Evolutionary conservation across 2,113 vertebrate species (phyloP).

Genomic region (Nipponia nippon): DNA sequence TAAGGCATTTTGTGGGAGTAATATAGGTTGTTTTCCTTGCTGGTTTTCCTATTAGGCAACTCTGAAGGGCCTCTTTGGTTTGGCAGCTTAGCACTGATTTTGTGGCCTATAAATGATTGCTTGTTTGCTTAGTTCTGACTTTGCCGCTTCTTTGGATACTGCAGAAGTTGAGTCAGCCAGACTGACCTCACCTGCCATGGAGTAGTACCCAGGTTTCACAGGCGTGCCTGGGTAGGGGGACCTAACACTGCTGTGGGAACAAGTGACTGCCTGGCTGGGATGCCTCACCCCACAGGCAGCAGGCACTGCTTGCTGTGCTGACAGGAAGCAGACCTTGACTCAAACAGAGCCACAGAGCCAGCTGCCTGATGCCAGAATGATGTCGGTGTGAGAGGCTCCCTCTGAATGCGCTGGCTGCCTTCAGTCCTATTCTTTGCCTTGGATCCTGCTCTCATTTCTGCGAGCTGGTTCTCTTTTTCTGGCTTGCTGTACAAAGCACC

Average conservation of each 20-base stretch:
- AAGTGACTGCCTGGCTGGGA: background rate
- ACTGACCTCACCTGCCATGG: background rate
- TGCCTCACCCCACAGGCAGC: background rate
- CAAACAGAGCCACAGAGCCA: rapidly evolving
- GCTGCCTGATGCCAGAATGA: background rate
- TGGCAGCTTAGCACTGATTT: slow-evolving; percentile 48
- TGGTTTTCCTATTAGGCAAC: slow-evolving; percentile 59
- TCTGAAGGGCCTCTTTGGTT: slow-evolving; percentile 29
- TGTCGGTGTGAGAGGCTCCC: background rate
- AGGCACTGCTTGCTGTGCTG: background rate
- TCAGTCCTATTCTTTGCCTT: background rate
- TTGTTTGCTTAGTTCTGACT: slow-evolving; percentile 30
- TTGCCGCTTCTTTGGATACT: background rate
- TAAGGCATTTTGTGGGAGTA: slow-evolving; percentile 35
- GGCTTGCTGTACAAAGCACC: background rate
- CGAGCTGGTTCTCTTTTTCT: background rate
- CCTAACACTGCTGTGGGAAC: rapidly evolving
- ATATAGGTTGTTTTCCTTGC: slow-evolving; percentile 36
- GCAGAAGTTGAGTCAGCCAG: background rate
- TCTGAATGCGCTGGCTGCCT: background rate
- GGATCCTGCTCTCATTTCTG: background rate
- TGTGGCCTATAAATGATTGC: slow-evolving; percentile 15
- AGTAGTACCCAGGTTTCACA: background rate
- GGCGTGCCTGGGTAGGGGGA: rapidly evolving
- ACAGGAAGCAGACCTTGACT: background rate